Conservation (phyloP, 2,797 vertebrate genomes). For the Sciurus vulgaris region DNA sequence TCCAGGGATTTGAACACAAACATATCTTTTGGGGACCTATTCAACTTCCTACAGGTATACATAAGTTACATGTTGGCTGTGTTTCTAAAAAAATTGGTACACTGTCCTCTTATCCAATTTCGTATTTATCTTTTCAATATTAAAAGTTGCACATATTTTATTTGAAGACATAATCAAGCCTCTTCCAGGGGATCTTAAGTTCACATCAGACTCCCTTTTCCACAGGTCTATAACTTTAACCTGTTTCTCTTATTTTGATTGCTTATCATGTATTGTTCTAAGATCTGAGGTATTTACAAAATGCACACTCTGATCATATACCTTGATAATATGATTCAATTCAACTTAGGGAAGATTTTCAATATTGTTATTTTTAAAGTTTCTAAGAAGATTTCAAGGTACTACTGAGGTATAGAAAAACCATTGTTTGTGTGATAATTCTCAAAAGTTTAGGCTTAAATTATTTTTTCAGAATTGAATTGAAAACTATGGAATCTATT, state of each 20-base stretch:
- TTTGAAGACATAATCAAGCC: background rate
- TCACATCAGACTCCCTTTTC: background rate
- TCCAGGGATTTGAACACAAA: background rate
- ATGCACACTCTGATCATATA: background rate
- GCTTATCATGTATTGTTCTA: background rate
- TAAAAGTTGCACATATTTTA: background rate
- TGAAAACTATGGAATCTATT: background rate
- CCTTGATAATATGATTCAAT: background rate
- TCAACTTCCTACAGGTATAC: background rate
- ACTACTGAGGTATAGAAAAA: background rate
- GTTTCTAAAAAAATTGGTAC: background rate
- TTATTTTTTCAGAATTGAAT: background rate
- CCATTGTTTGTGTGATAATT: background rate
- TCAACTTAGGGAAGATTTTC: background rate
- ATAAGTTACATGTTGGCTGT: background rate
- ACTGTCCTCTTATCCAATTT: background rate
- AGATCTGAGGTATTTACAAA: background rate
- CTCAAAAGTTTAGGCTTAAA: background rate
- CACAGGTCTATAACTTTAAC: background rate
- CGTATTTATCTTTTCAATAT: background rate
- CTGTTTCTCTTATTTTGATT: background rate
- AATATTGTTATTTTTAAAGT: background rate
- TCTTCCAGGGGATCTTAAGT: background rate
- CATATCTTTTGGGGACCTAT: background rate
- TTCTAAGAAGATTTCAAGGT: background rate